These are phyloP conservation scores for Leptinotarsa rubiginosa DNA, from an alignment of 2,888 invertebrate species.

Conservation along the genomic window DNA sequence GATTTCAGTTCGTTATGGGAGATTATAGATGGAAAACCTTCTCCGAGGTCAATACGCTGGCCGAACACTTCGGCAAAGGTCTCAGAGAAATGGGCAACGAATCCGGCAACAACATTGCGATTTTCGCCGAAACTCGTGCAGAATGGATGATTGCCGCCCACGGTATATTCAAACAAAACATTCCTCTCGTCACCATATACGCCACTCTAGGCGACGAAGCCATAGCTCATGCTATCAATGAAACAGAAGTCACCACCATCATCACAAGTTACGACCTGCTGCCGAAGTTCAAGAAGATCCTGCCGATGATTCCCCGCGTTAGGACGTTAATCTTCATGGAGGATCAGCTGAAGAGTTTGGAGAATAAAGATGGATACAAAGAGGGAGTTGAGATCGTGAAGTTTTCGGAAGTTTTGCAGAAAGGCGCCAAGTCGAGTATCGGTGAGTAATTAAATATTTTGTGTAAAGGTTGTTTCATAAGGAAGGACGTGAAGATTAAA, in stretches of 20 bases:
- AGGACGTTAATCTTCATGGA: slow-evolving; percentile 88
- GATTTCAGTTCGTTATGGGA: slow-evolving; percentile 86
- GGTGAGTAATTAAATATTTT: slow-evolving; percentile 58
- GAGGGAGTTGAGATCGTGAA: slow-evolving; percentile 78
- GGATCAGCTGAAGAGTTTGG: slow-evolving; percentile 83
- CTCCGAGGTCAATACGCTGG: slow-evolving; percentile 80
- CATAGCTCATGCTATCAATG: slow-evolving; percentile 95
- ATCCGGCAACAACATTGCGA: slow-evolving; percentile 82
- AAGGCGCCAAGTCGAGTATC: slow-evolving; percentile 66
- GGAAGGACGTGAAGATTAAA: too few relatives aligned
- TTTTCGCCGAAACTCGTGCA: slow-evolving; percentile 97
- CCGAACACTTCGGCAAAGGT: slow-evolving; percentile 85
- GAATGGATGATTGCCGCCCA: slow-evolving; percentile 99
- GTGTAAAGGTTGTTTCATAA: too few relatives aligned
- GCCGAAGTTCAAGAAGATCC: slow-evolving; percentile 87
- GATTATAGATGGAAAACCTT: slow-evolving; percentile 92
- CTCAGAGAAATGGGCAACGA: slow-evolving; percentile 82
- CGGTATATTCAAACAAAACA: slow-evolving; percentile 94
- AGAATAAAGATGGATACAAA: slow-evolving; percentile 76
- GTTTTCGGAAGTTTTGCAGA: slow-evolving; percentile 78
- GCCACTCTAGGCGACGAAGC: slow-evolving; percentile 96
- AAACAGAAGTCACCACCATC: slow-evolving; percentile 93
- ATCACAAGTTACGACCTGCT: slow-evolving; percentile 93
- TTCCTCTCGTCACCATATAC: slow-evolving; percentile 97
- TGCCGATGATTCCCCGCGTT: slow-evolving; percentile 79